Percentiles rank a stretch among this genome's conserved stretches.
phyloP scores from a whole-genome alignment of 2,797 vertebrate species.

The Leptatherina wallacei region DNA sequence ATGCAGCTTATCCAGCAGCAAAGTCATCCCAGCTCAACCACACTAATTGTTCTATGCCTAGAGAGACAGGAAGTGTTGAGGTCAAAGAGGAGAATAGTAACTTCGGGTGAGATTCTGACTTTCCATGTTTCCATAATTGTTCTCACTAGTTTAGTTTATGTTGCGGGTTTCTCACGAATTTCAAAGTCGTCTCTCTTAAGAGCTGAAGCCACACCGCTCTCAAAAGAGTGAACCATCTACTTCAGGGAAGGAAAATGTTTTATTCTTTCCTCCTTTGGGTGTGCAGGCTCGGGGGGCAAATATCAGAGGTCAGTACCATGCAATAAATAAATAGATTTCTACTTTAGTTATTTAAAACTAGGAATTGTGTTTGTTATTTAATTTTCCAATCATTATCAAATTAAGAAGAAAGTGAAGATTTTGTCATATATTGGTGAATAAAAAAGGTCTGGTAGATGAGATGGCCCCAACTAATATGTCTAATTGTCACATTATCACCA shows the following conservation, averaged over 20 bases:
- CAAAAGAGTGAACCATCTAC: background rate
- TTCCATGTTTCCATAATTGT: constrained; percentile 24
- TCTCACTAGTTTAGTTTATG: constrained; percentile 18
- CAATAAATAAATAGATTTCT: background rate
- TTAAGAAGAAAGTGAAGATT: background rate
- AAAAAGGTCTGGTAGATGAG: background rate
- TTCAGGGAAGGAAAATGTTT: constrained; percentile 8
- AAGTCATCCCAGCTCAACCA: constrained; percentile 74
- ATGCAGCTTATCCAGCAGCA: constrained; percentile 72
- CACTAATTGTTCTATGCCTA: constrained; percentile 64
- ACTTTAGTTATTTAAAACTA: constrained; percentile 8
- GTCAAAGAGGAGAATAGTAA: constrained; percentile 52
- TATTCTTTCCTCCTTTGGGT: background rate
- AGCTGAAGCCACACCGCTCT: background rate
- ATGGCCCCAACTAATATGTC: background rate
- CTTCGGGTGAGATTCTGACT: constrained; percentile 58
- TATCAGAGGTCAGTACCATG: background rate
- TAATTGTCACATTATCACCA: background rate
- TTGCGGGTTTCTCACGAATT: constrained; percentile 16
- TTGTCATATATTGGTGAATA: constrained; percentile 4
- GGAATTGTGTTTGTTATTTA: background rate
- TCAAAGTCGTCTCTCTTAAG: constrained; percentile 12
- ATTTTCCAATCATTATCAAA: background rate
- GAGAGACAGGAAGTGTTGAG: constrained; percentile 57
- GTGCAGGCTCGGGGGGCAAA: background rate